Evolutionary conservation across 2,888 invertebrate species (phyloP).

Genomic region (Palloptera scutellata): DNA sequence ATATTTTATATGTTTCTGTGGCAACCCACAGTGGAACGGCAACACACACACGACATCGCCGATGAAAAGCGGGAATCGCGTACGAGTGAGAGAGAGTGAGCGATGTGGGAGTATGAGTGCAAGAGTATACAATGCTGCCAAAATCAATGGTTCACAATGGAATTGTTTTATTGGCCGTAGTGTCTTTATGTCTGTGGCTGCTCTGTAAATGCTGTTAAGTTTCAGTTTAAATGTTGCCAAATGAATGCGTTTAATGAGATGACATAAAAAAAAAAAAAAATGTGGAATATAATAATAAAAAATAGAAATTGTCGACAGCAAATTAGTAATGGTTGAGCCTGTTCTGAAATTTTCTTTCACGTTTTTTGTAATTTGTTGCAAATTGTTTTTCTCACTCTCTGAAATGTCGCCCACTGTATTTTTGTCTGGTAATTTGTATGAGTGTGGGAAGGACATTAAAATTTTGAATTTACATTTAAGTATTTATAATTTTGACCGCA

Average conservation of each 20-base stretch:
- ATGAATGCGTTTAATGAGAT: conserved; percentile 6
- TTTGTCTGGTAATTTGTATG: too few relatives aligned
- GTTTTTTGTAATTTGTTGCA: not conserved
- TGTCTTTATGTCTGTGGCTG: conserved; percentile 51
- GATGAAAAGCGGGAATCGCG: too few relatives aligned
- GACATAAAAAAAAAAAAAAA: conserved; percentile 16
- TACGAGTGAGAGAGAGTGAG: too few relatives aligned
- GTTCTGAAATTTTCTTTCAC: not conserved
- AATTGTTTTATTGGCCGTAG: conserved; percentile 60
- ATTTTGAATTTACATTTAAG: too few relatives aligned
- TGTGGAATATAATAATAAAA: not conserved
- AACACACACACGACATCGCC: too few relatives aligned
- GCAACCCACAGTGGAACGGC: too few relatives aligned
- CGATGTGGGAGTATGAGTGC: too few relatives aligned
- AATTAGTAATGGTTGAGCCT: not conserved
- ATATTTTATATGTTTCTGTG: too few relatives aligned
- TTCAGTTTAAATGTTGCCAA: conserved; percentile 8
- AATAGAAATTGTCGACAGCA: not conserved
- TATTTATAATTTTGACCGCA: too few relatives aligned
- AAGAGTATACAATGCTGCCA: not conserved
- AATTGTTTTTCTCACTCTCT: too few relatives aligned
- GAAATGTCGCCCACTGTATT: too few relatives aligned
- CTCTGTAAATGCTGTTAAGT: not conserved
- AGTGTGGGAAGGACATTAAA: too few relatives aligned
- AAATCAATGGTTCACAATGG: conserved; percentile 44